Percentiles rank a stretch among this genome's conserved stretches.
phyloP scores from a whole-genome alignment of 1,140 invertebrate species.

The Augochlora pura region DNA sequence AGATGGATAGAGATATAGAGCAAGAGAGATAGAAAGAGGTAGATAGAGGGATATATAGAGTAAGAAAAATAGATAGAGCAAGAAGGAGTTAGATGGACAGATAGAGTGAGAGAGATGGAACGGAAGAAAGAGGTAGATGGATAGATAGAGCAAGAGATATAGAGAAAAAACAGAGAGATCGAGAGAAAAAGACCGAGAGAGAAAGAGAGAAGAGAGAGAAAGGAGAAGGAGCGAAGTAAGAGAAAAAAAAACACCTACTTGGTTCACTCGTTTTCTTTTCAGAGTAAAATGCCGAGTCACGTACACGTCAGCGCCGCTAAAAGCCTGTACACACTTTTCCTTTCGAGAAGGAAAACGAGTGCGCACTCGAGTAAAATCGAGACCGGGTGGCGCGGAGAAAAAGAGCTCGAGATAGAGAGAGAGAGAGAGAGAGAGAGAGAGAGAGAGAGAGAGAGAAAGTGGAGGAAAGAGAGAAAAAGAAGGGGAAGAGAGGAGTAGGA shows the following conservation, averaged over 20 bases:
- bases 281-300: not conserved
- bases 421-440: too few species aligned
- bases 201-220: too few species aligned
- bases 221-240: too few species aligned
- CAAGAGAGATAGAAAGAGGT: not conserved
- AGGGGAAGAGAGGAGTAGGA: too few species aligned
- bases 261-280: not conserved
- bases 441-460: too few species aligned
- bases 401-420: not conserved
- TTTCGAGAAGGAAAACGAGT: slow-evolving; percentile 31
- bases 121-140: too few species aligned
- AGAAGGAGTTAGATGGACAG: too few species aligned
- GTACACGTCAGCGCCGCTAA: slow-evolving; percentile 6
- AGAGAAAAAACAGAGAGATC: not conserved
- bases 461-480: too few species aligned
- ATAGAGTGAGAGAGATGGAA: too few species aligned
- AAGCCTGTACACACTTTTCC: slow-evolving; percentile 24
- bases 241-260: slow-evolving; percentile 3
- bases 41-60: too few species aligned
- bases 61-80: too few species aligned
- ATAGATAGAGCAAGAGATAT: too few species aligned
- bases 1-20: not conserved
- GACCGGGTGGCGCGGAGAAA: not conserved
- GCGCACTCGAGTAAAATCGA: slow-evolving; percentile 15
- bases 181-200: not conserved